Conservation (phyloP, 2,113 vertebrate genomes). For the Mormyrus iriodes region DNA sequence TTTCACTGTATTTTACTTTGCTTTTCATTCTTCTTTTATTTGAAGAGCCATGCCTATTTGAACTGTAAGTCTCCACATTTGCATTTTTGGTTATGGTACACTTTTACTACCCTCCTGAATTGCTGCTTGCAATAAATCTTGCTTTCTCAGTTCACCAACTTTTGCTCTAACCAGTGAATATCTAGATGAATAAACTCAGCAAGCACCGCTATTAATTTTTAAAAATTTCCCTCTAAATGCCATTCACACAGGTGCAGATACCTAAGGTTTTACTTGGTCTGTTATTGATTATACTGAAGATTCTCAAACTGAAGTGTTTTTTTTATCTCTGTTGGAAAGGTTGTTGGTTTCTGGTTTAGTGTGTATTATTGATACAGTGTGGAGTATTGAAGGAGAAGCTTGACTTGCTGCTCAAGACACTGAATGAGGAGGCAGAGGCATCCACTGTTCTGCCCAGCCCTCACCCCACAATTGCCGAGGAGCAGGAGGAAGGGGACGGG, state of each 20-base stretch:
- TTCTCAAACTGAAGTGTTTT: background rate
- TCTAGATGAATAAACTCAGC: background rate
- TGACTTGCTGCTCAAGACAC: conserved; percentile 84
- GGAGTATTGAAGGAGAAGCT: conserved; percentile 89
- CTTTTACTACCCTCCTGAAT: background rate
- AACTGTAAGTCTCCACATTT: background rate
- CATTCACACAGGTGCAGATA: background rate
- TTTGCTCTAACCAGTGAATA: background rate
- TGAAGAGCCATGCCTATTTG: background rate
- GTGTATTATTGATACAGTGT: conserved; percentile 61
- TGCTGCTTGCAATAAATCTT: background rate
- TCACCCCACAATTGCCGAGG: conserved; percentile 86
- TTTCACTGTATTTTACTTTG: background rate
- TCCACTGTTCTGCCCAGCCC: conserved; percentile 67
- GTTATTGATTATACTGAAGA: background rate
- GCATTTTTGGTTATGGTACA: background rate
- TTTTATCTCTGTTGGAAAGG: background rate
- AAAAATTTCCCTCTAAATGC: background rate
- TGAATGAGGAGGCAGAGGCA: conserved; percentile 87
- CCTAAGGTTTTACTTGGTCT: background rate
- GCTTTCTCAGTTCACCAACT: background rate
- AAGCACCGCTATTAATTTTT: background rate
- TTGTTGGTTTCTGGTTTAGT: background rate
- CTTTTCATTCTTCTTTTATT: background rate
- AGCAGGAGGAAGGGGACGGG: conserved; percentile 72